Conservation (phyloP, 2,888 invertebrate species). For the Epinotia nisella region DNA sequence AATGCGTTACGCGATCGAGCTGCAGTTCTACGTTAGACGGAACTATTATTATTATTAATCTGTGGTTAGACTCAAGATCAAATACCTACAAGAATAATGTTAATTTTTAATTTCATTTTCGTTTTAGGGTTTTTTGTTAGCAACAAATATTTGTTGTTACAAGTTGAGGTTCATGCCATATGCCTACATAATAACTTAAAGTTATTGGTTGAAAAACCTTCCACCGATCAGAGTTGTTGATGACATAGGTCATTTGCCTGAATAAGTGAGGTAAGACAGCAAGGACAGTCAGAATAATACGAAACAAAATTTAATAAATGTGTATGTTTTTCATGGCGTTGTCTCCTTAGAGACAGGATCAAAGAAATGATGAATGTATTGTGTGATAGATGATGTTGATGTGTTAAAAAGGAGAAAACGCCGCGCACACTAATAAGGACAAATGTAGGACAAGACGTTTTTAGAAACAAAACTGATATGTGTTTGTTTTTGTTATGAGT, state of each 20-base stretch:
- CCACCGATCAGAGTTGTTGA: background rate
- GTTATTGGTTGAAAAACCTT: background rate
- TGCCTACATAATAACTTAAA: no score
- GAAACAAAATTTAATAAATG: slow-evolving; percentile 9
- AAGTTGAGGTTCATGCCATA: no score
- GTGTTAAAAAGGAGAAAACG: slow-evolving; percentile 8
- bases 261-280: slow-evolving; percentile 4
- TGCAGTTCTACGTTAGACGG: no score
- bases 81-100: no score
- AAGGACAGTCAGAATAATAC: slow-evolving; percentile 24
- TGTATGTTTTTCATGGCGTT: slow-evolving; percentile 8
- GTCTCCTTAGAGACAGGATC: background rate
- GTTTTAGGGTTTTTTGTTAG: no score
- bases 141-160: no score
- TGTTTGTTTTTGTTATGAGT: no score
- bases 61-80: no score
- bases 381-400: slow-evolving; percentile 7
- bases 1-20: no score
- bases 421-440: background rate
- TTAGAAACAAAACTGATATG: no score
- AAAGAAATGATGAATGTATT: slow-evolving; percentile 1
- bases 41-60: no score
- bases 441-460: slow-evolving; percentile 2
- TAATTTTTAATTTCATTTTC: no score
- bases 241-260: background rate